These are phyloP conservation scores for Scleropages formosus DNA, from an alignment of 2,797 vertebrate species.

Conservation along the genomic window DNA sequence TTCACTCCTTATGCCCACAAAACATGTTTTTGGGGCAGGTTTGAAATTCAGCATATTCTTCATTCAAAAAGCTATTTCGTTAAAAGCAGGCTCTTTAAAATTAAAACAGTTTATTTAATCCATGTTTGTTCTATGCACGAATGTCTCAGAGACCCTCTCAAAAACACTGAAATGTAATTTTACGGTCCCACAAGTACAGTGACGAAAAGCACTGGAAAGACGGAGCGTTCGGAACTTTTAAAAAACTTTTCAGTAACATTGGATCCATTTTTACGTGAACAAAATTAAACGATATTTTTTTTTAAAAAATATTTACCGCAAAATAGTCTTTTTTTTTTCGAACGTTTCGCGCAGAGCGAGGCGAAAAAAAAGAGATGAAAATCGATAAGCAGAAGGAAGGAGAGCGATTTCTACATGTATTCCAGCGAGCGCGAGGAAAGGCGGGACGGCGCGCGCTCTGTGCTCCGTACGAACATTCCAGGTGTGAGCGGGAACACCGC, in stretches of 20 bases:
- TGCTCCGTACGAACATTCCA: too few species aligned
- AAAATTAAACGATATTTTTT: too few species aligned
- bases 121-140: neutral
- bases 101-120: conserved; percentile 1
- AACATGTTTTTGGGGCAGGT: neutral
- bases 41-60: conserved; percentile 2
- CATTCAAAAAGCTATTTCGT: conserved; percentile 20
- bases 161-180: neutral
- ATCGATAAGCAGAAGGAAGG: too few species aligned
- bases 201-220: neutral
- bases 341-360: too few species aligned
- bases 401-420: too few species aligned
- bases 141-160: conserved; percentile 4
- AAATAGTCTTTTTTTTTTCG: too few species aligned
- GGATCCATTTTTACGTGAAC: too few species aligned
- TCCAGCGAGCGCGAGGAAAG: too few species aligned
- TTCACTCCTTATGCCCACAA: conserved; percentile 17
- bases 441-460: too few species aligned
- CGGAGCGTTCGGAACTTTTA: neutral
- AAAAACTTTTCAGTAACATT: neutral
- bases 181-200: conserved; percentile 12
- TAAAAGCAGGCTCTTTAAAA: neutral
- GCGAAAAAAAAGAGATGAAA: conserved; percentile 49
- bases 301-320: neutral
- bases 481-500: too few species aligned